Evolutionary conservation across 2,888 invertebrate species (phyloP).

Genomic region (Mythimna pallens): DNA sequence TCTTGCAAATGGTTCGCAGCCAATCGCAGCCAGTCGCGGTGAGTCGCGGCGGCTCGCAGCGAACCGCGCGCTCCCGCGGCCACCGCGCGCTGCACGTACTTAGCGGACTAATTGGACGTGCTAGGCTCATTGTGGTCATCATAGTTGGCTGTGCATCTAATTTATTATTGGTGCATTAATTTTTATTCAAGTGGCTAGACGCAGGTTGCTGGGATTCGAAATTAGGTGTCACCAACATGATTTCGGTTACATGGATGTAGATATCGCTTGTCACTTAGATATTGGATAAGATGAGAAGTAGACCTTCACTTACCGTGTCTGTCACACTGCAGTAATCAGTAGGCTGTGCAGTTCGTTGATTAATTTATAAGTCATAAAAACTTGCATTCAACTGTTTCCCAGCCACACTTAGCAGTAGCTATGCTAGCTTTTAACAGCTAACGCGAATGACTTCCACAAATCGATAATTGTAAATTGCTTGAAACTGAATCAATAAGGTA

Average conservation of each 20-base stretch:
- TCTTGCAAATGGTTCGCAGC: conserved; percentile 71
- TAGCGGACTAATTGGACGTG: conserved; percentile 68
- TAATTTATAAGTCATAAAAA: conserved; percentile 8
- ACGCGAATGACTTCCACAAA: conserved; percentile 22
- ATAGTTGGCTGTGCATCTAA: conserved; percentile 56
- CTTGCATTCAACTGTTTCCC: conserved; percentile 11
- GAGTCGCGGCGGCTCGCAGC: conserved; percentile 69
- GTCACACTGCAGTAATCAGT: neutral
- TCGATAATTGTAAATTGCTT: conserved; percentile 16
- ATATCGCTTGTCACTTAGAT: neutral
- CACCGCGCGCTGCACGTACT: conserved; percentile 59
- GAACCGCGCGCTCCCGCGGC: conserved; percentile 51
- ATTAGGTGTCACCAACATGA: conserved; percentile 19
- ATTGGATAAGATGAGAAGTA: neutral
- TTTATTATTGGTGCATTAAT: conserved; percentile 55
- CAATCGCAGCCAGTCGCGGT: conserved; percentile 70
- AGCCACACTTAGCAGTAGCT: neutral
- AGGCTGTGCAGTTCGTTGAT: neutral
- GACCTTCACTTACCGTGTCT: too few relatives aligned
- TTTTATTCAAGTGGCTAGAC: conserved; percentile 45
- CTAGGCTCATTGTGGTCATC: conserved; percentile 63
- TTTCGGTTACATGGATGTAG: neutral
- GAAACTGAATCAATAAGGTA: conserved; percentile 1
- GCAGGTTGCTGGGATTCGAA: neutral
- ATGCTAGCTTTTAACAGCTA: neutral